Conservation (phyloP, 1,140 invertebrate species). For the Chlorops oryzae region DNA sequence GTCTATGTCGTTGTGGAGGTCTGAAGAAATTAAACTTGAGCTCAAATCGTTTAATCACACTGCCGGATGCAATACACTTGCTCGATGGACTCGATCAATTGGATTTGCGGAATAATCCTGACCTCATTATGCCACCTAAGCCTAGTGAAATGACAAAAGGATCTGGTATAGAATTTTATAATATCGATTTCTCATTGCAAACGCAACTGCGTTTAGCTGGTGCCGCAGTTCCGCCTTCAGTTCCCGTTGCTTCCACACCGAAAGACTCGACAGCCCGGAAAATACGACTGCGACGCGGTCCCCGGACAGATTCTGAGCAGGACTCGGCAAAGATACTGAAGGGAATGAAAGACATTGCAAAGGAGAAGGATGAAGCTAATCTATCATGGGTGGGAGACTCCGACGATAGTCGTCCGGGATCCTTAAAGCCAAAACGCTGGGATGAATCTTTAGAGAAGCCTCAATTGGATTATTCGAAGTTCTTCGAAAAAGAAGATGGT, state of each 20-base stretch:
- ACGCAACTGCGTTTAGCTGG: conserved; percentile 89
- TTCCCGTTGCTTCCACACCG: conserved; percentile 52
- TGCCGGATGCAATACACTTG: conserved; percentile 96
- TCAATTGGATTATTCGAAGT: conserved; percentile 96
- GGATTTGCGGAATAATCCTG: conserved; percentile 89
- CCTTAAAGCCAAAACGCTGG: conserved; percentile 75
- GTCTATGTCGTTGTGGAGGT: conserved; percentile 91
- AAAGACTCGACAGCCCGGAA: conserved; percentile 92
- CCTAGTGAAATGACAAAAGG: conserved; percentile 73
- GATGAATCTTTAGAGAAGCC: conserved; percentile 93
- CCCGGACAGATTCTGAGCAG: conserved; percentile 75
- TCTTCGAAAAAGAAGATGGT: conserved; percentile 97
- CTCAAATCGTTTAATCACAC: conserved; percentile 88
- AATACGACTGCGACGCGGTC: conserved; percentile 70
- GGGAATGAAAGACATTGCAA: conserved; percentile 96
- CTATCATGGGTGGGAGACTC: conserved; percentile 14
- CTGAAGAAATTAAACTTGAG: conserved; percentile 92
- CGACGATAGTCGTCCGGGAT: conserved; percentile 27
- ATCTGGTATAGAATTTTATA: conserved; percentile 91
- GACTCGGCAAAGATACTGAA: conserved; percentile 93
- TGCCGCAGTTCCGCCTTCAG: conserved; percentile 71
- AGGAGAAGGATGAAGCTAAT: conserved; percentile 51
- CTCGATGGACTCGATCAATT: conserved; percentile 84
- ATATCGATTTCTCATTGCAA: conserved; percentile 97
- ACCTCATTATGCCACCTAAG: conserved; percentile 96